Evolutionary conservation across 2,888 invertebrate genomes (phyloP), one percentile per base, ranked within the genome.

Genomic region (Achlya flavicornis): DNA sequence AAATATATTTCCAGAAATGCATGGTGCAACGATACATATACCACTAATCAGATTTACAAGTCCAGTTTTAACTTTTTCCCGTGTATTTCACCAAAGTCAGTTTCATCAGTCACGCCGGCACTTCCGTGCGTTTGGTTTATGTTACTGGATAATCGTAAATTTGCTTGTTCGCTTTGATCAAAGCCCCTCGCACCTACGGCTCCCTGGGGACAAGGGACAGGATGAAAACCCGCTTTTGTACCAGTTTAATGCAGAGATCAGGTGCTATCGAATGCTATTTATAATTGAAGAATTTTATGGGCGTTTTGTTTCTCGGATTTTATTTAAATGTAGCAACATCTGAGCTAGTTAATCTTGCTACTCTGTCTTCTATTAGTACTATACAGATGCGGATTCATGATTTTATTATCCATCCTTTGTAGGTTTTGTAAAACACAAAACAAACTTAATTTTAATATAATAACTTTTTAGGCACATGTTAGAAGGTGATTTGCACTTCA

Each of bases 71-170:
- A 76, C 71, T 68, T 69, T 64, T 71, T 76, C 70, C 63, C 67
- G 48, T 64, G 68, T 68, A 78, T 76, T 80, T 78, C 79, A 79
- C 76, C 74, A 41, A 19, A 19, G 76, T 77, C 76, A 76, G 78
- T 85, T 86, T 87, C 83, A 83, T 81, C 81, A 73, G 70, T 66
- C 63, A n/a, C 19, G n/a, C 53, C 16, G 53, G 16, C 53, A 53
- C 75, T 86, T 85, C 86, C 88, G 85, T 83, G 78, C 84, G 79
- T 86, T 87, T 85, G 87, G 85, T 87, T 89, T 85, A 83, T 83
- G 79, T 82, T 81, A 76, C 78, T 78, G 72, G 64, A 73, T 67
- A 70, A 77, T 76, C 76, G 82, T 91, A 89, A 89, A 90, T 86
- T 83, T 75, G 58, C 58, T 58, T 58, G 58, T 57, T 63, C 65